A percentile compares a stretch with the other conserved stretches of the same genome.
Evolutionary conservation across 2,113 vertebrate species (phyloP).

Genomic region (Callocephalon fimbriatum): DNA sequence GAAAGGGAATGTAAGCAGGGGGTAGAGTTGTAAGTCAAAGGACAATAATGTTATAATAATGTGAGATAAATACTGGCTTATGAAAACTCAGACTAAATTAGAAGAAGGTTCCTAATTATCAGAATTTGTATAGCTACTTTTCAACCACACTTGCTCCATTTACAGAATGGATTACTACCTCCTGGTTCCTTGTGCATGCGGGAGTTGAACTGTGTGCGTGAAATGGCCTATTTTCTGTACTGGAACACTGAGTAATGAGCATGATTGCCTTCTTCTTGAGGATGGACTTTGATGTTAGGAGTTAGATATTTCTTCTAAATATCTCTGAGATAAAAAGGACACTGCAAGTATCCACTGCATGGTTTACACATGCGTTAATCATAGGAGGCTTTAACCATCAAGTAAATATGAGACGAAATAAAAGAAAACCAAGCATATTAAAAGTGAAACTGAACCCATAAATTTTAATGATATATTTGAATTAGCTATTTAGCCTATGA

Average conservation of each 20-base stretch:
- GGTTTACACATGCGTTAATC: background rate
- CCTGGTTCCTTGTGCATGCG: background rate
- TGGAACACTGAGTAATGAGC: background rate
- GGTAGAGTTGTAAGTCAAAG: background rate
- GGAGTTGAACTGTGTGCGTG: background rate
- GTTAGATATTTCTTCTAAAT: background rate
- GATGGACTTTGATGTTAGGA: background rate
- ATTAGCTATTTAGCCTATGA: background rate
- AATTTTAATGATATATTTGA: background rate
- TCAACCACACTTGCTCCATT: background rate
- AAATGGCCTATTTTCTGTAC: background rate
- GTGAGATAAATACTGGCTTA: background rate
- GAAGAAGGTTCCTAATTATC: background rate
- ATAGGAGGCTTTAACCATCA: background rate
- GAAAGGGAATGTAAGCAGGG: background rate
- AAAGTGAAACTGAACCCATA: background rate
- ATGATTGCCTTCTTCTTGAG: background rate
- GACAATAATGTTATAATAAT: background rate
- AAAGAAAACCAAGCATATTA: background rate
- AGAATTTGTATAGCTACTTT: background rate
- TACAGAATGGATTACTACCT: accelerated
- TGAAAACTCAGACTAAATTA: background rate
- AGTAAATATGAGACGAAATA: background rate
- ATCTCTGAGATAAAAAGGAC: background rate
- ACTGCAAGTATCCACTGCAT: background rate